A percentile compares a stretch with the other conserved stretches of the same genome.
These are phyloP conservation scores for Temnothorax rugatulus DNA, from an alignment of 2,888 invertebrate genomes.

Conservation along the genomic window DNA sequence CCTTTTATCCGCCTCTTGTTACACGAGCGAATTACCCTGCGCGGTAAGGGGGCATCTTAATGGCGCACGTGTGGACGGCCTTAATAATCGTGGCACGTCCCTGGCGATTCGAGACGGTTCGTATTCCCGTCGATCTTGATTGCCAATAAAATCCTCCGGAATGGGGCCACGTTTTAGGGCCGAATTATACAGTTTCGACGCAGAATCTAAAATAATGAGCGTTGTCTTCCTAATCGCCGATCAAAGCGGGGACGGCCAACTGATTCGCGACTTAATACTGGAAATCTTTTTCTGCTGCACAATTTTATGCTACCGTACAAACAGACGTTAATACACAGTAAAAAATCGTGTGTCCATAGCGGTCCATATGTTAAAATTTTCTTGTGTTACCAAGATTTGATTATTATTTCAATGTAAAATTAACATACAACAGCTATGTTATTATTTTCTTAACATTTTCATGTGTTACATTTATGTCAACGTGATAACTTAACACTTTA, in stretches of 20 bases:
- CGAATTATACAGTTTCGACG: constrained; percentile 20
- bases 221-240: constrained; percentile 22
- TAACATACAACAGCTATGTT: no score
- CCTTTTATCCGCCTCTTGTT: constrained; percentile 59
- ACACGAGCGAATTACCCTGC: constrained; percentile 61
- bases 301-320: neutral
- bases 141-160: constrained; percentile 47
- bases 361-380: no score
- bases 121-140: constrained; percentile 36
- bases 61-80: constrained; percentile 42
- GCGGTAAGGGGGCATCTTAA: constrained; percentile 47
- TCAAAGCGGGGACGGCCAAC: neutral
- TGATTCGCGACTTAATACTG: constrained; percentile 10
- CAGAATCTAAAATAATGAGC: constrained; percentile 34
- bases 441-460: no score
- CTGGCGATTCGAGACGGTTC: constrained; percentile 47
- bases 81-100: constrained; percentile 46
- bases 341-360: no score
- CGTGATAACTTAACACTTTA: no score
- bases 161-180: neutral
- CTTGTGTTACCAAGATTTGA: no score
- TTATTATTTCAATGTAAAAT: no score
- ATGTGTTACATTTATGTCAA: no score
- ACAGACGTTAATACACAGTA: neutral
- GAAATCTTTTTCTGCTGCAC: neutral